These are phyloP conservation scores for Serrognathus titanus DNA, from an alignment of 2,888 invertebrate genomes.

Conservation along the genomic window DNA sequence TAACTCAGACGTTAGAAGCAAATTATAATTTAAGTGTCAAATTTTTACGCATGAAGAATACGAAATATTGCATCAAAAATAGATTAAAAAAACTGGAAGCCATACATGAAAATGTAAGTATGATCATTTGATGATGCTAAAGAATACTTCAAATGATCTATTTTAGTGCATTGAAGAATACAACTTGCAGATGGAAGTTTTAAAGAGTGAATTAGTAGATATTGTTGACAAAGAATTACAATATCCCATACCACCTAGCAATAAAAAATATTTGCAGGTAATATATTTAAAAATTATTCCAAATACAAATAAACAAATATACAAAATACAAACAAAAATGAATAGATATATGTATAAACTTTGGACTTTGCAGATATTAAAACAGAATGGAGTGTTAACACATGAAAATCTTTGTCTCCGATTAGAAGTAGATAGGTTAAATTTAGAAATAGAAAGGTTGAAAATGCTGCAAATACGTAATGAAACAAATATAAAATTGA, in stretches of 20 bases:
- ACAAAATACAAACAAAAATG: no score
- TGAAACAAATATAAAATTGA: conserved; percentile 38
- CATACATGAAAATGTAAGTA: conserved; percentile 38
- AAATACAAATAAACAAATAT: no score
- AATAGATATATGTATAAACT: no score
- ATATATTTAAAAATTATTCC: background rate
- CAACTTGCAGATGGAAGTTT: conserved; percentile 37
- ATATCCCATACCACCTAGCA: conserved; percentile 42
- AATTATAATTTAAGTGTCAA: conserved; percentile 49
- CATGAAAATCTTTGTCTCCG: conserved; percentile 46
- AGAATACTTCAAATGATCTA: background rate
- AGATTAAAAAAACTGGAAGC: conserved; percentile 37
- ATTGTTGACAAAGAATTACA: conserved; percentile 38
- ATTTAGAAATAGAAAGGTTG: conserved; percentile 34
- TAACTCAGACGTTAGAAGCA: conserved; percentile 45
- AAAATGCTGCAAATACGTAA: conserved; percentile 34
- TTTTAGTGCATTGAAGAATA: conserved; percentile 40
- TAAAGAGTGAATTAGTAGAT: conserved; percentile 38
- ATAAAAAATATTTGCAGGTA: conserved; percentile 47
- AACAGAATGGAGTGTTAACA: conserved; percentile 45
- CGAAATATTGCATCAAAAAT: conserved; percentile 41
- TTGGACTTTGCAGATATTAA: conserved; percentile 38
- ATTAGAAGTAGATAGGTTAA: conserved; percentile 41
- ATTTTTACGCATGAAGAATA: conserved; percentile 48
- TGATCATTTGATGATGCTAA: no score